These are phyloP conservation scores for Pelosia muscerda DNA, from an alignment of 2,888 invertebrate genomes.

Conservation along the genomic window DNA sequence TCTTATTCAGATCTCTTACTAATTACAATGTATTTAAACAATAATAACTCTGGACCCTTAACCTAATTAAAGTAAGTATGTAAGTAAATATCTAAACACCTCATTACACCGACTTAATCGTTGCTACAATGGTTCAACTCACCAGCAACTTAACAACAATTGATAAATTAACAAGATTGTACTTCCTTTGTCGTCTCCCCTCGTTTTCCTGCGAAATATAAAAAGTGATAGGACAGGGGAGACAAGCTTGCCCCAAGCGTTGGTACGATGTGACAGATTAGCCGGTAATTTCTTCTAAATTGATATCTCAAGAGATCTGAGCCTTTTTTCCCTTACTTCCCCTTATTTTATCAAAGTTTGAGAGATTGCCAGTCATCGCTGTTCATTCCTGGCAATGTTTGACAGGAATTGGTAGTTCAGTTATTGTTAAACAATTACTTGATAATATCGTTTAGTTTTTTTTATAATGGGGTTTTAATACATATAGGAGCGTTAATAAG, in stretches of 20 bases:
- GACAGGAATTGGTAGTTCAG: constrained; percentile 63
- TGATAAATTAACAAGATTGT: constrained; percentile 81
- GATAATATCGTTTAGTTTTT: background rate
- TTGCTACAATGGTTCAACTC: constrained; percentile 53
- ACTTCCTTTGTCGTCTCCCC: constrained; percentile 55
- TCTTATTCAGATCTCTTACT: too few species aligned
- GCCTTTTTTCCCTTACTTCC: constrained; percentile 58
- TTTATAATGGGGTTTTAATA: background rate
- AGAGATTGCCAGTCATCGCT: constrained; percentile 77
- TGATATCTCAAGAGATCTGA: constrained; percentile 81
- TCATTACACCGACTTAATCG: constrained; percentile 36
- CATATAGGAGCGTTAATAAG: too few species aligned
- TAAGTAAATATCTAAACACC: constrained; percentile 27
- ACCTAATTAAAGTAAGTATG: too few species aligned
- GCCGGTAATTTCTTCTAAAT: constrained; percentile 83
- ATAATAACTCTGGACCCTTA: too few species aligned
- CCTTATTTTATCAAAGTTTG: constrained; percentile 58
- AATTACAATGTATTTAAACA: too few species aligned
- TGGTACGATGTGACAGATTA: constrained; percentile 86
- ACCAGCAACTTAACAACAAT: constrained; percentile 73
- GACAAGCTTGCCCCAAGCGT: constrained; percentile 76
- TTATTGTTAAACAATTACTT: constrained; percentile 5
- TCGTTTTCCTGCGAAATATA: constrained; percentile 61
- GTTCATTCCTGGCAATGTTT: constrained; percentile 66
- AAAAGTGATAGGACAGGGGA: constrained; percentile 76